Evolutionary conservation across 2,888 invertebrate species (phyloP), one percentile per base, ranked within the genome.

Genomic region (Anodontia alba): DNA sequence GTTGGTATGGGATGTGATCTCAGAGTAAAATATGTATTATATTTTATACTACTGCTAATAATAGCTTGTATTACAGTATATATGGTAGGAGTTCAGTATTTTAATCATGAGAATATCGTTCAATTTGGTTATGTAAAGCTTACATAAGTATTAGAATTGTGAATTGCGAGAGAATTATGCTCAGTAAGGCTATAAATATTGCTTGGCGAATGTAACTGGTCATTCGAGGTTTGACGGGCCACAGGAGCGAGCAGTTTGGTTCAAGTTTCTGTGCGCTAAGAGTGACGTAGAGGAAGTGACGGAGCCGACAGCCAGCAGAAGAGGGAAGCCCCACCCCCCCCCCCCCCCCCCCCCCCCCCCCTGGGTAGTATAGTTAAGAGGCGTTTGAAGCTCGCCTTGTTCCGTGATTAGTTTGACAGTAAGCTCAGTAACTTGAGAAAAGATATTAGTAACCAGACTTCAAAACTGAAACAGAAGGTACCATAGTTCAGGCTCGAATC

Each of bases 291-390:
- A 49, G 3, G 49, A 49, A 23, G 20, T 20, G 7, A 3, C 17
- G 3, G 49, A 49, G 17, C 49, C 5, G 49, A 5, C 49, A 49
- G 49, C 49, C 20, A 23, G 23, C 20, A 49, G 49, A 7, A 17
- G 66, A 29, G 66, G 66, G 7, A 66, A 66, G 66, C 36, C 66
- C n/a, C n/a, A n/a, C n/a, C n/a, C n/a, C n/a, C n/a, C n/a, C n/a
- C n/a, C n/a, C n/a, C n/a, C n/a, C n/a, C n/a, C n/a, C n/a, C n/a
- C n/a, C n/a, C n/a, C n/a, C n/a, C n/a, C n/a, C n/a, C 66, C 66
- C 66, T 7, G 17, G 5, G 57, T 10, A n/a, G 12, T n/a, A 10
- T n/a, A n/a, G 29, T 57, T 26, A 8, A n/a, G 57, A 29, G n/a
- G 57, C 66, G 17, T 29, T 66, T 66, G 20, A 66, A 66, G 66